These are phyloP conservation scores for Sebastes alutus DNA, from an alignment of 2,797 vertebrate species.

Conservation along the genomic window DNA sequence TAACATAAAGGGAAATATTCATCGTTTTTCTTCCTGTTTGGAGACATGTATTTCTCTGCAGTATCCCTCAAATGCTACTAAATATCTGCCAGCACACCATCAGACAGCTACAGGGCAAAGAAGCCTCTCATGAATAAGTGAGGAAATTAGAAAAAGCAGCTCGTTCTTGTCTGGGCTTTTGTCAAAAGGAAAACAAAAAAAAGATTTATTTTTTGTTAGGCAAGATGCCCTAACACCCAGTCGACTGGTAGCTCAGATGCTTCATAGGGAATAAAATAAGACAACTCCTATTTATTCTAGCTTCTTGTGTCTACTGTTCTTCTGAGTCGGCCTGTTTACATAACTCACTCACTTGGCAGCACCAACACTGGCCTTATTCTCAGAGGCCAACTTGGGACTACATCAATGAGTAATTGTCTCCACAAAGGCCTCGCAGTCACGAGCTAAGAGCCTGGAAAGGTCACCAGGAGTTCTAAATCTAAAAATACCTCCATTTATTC, in stretches of 20 bases:
- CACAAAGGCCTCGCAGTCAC: constrained; percentile 33
- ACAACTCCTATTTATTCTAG: constrained; percentile 17
- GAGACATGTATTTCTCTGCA: neutral
- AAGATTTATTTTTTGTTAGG: neutral
- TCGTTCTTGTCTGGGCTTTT: constrained; percentile 20
- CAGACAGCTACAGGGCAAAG: neutral
- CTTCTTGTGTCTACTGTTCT: constrained; percentile 14
- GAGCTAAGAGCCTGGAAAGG: constrained; percentile 48
- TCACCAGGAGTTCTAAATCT: constrained; percentile 48
- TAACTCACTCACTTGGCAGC: constrained; percentile 59
- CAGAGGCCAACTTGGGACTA: constrained; percentile 51
- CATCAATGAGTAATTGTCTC: constrained; percentile 67
- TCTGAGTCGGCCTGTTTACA: constrained; percentile 43
- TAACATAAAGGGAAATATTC: neutral
- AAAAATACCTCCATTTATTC: constrained; percentile 50
- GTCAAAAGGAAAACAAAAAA: neutral
- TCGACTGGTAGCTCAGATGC: constrained; percentile 6
- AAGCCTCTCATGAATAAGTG: constrained; percentile 29
- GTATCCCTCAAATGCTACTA: neutral
- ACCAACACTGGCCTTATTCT: constrained; percentile 46
- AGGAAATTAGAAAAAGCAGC: constrained; percentile 13
- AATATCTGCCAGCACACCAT: constrained; percentile 3
- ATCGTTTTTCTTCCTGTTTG: neutral
- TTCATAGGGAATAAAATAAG: constrained; percentile 34
- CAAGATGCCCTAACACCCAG: constrained; percentile 6